Percentiles rank a stretch among this genome's conserved stretches.
phyloP scores from a whole-genome alignment of 2,113 vertebrate genomes.

The Bufo bufo region DNA sequence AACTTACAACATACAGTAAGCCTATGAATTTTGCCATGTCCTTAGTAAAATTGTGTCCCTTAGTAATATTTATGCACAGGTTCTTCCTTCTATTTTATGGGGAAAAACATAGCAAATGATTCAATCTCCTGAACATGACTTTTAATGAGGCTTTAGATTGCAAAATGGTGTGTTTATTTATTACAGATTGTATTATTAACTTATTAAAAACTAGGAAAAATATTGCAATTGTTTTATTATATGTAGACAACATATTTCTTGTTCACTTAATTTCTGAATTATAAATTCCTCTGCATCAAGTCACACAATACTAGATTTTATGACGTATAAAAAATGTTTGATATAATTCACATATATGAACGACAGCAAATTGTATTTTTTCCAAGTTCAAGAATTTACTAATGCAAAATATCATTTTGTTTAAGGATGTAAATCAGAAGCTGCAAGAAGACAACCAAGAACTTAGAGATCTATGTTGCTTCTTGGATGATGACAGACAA shows the following conservation, averaged over 20 bases:
- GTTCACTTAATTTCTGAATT: background rate
- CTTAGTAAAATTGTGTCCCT: background rate
- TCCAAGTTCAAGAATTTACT: background rate
- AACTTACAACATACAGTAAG: too few species aligned
- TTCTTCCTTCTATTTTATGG: background rate
- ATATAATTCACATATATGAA: constrained; percentile 6
- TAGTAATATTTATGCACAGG: background rate
- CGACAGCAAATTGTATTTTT: background rate
- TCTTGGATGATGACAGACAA: constrained; percentile 95
- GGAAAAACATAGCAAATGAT: background rate
- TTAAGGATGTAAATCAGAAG: constrained; percentile 95
- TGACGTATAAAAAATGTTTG: background rate
- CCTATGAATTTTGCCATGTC: background rate
- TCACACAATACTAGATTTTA: too few species aligned
- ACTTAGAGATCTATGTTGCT: constrained; percentile 94
- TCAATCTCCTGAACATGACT: background rate
- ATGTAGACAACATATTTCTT: constrained; percentile 8
- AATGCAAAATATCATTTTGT: constrained; percentile 41
- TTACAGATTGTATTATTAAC: background rate
- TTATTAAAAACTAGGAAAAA: background rate
- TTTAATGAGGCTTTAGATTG: background rate
- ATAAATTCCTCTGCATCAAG: background rate
- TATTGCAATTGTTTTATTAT: background rate
- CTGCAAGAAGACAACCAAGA: constrained; percentile 98
- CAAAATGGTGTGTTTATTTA: background rate